These are phyloP conservation scores for Cirrhinus molitorella DNA, from an alignment of 2,797 vertebrate species.

Conservation along the genomic window DNA sequence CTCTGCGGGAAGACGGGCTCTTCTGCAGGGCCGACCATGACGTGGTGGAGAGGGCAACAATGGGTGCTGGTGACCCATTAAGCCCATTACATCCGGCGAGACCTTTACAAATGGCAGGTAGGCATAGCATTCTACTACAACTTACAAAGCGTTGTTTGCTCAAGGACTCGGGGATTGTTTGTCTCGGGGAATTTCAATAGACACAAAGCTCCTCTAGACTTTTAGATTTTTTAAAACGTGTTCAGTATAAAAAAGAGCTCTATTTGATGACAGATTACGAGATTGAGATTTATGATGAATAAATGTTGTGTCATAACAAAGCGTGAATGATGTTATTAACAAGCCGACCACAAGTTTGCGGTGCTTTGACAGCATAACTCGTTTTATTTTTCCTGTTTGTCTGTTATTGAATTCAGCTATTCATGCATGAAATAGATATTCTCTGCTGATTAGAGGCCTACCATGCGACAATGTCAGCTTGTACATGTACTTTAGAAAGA, in stretches of 20 bases:
- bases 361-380: constrained; percentile 46
- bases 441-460: constrained; percentile 45
- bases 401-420: constrained; percentile 48
- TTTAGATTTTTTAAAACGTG: neutral
- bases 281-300: constrained; percentile 19
- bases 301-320: constrained; percentile 15
- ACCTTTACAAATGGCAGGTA: constrained; percentile 98
- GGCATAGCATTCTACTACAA: constrained; percentile 58
- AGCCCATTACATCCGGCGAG: constrained; percentile 92
- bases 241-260: neutral
- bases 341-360: constrained; percentile 24
- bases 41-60: constrained; percentile 91
- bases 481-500: constrained; percentile 21
- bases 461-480: constrained; percentile 28
- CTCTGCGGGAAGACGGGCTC: constrained; percentile 92
- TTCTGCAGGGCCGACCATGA: constrained; percentile 97
- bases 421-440: constrained; percentile 56
- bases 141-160: constrained; percentile 42
- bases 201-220: neutral
- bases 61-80: constrained; percentile 89
- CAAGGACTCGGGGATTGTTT: constrained; percentile 14
- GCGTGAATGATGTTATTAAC: constrained; percentile 35
- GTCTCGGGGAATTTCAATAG: neutral
- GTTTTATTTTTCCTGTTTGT: constrained; percentile 52
- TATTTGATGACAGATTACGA: neutral